phyloP scores from a whole-genome alignment of 92 coral and sea anemone genomes.

The Hydrozoanthus gracilis region DNA sequence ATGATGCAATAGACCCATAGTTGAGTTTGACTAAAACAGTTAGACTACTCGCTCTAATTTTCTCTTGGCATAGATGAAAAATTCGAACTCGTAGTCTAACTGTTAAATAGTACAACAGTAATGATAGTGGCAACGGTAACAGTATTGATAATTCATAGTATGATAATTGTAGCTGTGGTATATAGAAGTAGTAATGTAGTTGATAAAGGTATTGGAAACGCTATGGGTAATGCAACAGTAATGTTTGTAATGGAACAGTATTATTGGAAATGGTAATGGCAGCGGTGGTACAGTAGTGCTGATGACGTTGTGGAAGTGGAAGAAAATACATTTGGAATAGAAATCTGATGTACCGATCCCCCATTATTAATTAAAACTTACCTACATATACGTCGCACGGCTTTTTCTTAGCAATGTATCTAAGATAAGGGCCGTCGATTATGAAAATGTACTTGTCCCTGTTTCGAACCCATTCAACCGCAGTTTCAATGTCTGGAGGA shows the following conservation, averaged over 20 bases:
- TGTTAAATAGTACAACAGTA: neutral
- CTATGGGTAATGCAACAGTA: neutral
- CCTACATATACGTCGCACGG: conserved; percentile 81
- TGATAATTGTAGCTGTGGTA: neutral
- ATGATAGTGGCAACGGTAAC: neutral
- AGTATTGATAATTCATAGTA: neutral
- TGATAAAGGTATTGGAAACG: neutral
- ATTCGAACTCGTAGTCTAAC: too few species aligned
- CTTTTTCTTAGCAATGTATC: conserved; percentile 47
- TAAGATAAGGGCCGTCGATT: conserved; percentile 70
- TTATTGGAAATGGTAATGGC: neutral
- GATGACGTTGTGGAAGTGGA: neutral
- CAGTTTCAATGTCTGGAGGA: conserved; percentile 62
- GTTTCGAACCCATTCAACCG: conserved; percentile 62
- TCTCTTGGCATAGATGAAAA: too few species aligned
- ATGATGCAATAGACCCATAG: too few species aligned
- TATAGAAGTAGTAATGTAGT: neutral
- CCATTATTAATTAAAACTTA: conserved; percentile 9
- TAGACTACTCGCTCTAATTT: too few species aligned
- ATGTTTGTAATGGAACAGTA: neutral
- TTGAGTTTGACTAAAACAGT: too few species aligned
- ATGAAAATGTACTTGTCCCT: conserved; percentile 62
- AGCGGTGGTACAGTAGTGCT: neutral
- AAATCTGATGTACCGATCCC: neutral
- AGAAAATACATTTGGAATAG: neutral